A percentile compares a stretch with the other conserved stretches of the same genome.
Evolutionary conservation across 1,140 invertebrate species (phyloP).

Genomic region (Dryas iulia): DNA sequence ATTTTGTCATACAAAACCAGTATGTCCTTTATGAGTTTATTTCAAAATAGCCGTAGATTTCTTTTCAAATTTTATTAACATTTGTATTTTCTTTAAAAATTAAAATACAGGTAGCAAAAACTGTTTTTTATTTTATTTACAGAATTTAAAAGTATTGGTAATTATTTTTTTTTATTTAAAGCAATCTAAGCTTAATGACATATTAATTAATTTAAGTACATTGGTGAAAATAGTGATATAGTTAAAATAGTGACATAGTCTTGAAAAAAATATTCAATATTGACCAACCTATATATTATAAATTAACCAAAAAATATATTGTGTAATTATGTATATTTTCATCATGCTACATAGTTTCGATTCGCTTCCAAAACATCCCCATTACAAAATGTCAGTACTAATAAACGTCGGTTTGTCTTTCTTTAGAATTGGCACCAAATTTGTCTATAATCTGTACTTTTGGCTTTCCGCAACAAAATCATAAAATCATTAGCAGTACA

Average conservation of each 20-base stretch:
- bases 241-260: background rate
- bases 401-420: background rate
- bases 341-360: background rate
- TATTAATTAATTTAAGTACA: background rate
- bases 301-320: too few species aligned
- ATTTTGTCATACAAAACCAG: background rate
- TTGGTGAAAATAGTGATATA: background rate
- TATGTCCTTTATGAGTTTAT: too few species aligned
- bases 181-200: background rate
- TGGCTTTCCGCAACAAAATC: slow-evolving; percentile 53
- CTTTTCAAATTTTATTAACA: background rate
- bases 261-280: background rate
- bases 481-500: slow-evolving; percentile 58
- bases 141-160: too few species aligned
- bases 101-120: too few species aligned
- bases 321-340: too few species aligned
- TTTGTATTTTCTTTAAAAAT: background rate
- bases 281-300: too few species aligned
- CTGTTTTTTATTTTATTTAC: too few species aligned
- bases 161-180: too few species aligned
- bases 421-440: slow-evolving; percentile 15
- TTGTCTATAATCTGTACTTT: slow-evolving; percentile 51
- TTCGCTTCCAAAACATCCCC: background rate
- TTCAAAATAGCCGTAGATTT: too few species aligned
- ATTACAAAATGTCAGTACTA: background rate